phyloP scores from a whole-genome alignment of 2,113 vertebrate species.

The Entomyzon cyanotis region DNA sequence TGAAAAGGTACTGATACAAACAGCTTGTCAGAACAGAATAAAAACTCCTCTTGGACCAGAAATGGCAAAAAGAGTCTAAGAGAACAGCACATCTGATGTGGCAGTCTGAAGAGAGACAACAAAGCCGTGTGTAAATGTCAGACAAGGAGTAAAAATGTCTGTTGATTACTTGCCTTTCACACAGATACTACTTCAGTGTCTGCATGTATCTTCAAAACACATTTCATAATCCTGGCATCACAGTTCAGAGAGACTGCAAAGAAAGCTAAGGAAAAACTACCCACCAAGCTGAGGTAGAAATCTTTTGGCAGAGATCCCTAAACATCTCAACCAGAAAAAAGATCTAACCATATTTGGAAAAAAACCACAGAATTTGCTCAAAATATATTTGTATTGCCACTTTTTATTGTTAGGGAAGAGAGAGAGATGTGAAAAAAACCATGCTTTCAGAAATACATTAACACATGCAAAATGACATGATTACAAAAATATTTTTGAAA shows the following conservation, averaged over 20 bases:
- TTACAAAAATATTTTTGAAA: neutral
- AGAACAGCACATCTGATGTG: neutral
- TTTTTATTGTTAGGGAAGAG: neutral
- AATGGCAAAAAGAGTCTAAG: neutral
- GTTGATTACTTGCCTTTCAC: neutral
- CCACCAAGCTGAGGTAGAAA: neutral
- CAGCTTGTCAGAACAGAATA: neutral
- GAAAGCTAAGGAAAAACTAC: neutral
- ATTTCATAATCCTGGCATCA: neutral
- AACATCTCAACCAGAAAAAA: neutral
- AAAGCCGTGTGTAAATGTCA: conserved; percentile 20
- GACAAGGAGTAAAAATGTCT: neutral
- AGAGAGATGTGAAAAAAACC: neutral
- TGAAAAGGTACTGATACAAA: neutral
- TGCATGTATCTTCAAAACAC: neutral
- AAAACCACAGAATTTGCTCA: neutral
- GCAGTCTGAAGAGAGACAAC: conserved; percentile 12
- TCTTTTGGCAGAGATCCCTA: conserved; percentile 26
- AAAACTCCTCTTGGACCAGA: neutral
- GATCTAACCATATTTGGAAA: conserved; percentile 24
- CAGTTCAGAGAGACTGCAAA: neutral
- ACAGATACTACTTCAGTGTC: neutral
- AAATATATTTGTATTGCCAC: neutral
- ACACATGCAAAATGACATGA: neutral
- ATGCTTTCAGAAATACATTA: neutral